Evolutionary conservation across 2,113 vertebrate species (phyloP), one percentile per base, ranked within the genome.

Genomic region (Lethenteron camtschaticum): DNA sequence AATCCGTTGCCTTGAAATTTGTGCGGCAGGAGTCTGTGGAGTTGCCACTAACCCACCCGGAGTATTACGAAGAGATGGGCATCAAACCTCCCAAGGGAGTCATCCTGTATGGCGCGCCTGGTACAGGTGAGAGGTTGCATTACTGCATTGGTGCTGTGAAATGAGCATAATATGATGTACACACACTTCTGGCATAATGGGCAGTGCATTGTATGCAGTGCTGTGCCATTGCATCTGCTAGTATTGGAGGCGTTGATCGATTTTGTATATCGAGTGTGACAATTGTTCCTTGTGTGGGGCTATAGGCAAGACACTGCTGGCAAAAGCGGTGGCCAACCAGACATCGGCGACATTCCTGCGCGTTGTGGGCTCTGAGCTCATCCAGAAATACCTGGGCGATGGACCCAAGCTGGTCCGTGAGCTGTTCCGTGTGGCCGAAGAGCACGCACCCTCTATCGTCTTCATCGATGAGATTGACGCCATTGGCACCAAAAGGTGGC

Each of bases 21-120:
- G 68, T 72, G 55, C 72, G 70, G 9, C 72, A 99, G 94, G 94
- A 99, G 71, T 99, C 92, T 11, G 91, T 99, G 77, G 94, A 99
- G 78, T 84, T 99, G 72, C 94, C 94, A 13, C 88, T 99, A 66
- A 97, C 94, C 72, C 94, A 96, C 70, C 94, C 94, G 70, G 92
- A 97, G 13, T 99, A 99, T 76, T 99, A 99, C 2, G 94, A 99
- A 73, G 94, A 99, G 74, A 99, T 99, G 94, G 94, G 94, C 24
- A 99, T 99, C 69, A 99, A 99, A 72, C 94, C 94, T 55, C 94
- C 94, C 8, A 99, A 99, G 76, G 94, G 94, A 69, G 94, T 99
- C 71, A 99, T 97, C 78, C 80, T 99, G 2, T 99, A 99, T 1
- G 94, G 92, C 2, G 81, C 88, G 1, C 94, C 94, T 12, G 94